Percentiles rank a stretch among this genome's conserved stretches.
Conservation (phyloP, 2,888 invertebrate species). For the Ypsolopha sequella region DNA sequence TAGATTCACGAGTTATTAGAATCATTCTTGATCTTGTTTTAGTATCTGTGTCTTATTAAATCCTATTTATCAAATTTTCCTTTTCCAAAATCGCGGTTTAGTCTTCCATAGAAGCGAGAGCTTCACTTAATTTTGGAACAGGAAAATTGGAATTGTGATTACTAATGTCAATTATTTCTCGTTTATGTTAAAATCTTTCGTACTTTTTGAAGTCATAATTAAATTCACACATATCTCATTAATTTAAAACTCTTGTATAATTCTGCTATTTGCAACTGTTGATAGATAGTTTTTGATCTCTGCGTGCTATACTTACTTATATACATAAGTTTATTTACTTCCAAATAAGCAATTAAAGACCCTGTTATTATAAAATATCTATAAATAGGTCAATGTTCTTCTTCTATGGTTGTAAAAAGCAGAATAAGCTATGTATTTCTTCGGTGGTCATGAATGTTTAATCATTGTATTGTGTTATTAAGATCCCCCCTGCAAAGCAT, state of each 20-base stretch:
- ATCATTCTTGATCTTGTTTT: background rate
- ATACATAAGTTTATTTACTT: no score
- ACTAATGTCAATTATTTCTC: slow-evolving; percentile 70
- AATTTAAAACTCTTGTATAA: slow-evolving; percentile 46
- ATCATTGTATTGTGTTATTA: no score
- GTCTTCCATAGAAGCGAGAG: slow-evolving; percentile 62
- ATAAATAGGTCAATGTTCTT: no score
- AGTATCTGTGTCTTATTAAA: background rate
- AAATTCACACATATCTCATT: slow-evolving; percentile 21
- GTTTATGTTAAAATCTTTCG: slow-evolving; percentile 11
- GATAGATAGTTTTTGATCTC: no score
- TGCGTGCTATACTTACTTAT: no score
- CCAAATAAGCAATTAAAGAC: no score
- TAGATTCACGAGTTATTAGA: background rate
- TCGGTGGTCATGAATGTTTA: no score
- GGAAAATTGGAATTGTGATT: slow-evolving; percentile 65
- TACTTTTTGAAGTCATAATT: no score
- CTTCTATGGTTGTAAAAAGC: no score
- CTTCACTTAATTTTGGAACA: slow-evolving; percentile 55
- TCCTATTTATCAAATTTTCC: background rate
- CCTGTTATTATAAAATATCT: no score
- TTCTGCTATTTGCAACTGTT: slow-evolving; percentile 33
- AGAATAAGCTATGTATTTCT: no score
- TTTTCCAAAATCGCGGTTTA: slow-evolving; percentile 19
- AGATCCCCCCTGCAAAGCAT: no score